A percentile compares a stretch with the other conserved stretches of the same genome.
Conservation (phyloP, 2,888 invertebrate genomes). For the Callyntrura sp. region DNA sequence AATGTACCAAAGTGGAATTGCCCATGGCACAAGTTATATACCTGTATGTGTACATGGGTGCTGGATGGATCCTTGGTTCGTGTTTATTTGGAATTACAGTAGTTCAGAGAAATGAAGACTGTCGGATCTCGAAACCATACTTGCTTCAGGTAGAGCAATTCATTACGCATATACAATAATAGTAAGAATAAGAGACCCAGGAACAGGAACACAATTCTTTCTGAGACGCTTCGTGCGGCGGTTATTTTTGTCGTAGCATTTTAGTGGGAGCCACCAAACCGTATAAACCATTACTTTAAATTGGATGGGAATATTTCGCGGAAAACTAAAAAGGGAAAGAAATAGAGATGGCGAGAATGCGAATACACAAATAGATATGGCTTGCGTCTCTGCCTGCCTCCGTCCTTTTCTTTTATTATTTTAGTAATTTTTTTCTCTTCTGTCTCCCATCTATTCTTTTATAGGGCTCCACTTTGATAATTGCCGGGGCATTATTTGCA, state of each 20-base stretch:
- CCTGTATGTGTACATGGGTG: slow-evolving; percentile 91
- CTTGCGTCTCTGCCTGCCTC: not conserved
- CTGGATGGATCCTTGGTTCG: slow-evolving; percentile 94
- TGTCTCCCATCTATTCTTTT: slow-evolving; percentile 42
- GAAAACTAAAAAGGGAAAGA: slow-evolving; percentile 1
- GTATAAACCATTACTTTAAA: slow-evolving; percentile 64
- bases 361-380: too few species aligned
- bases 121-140: slow-evolving; percentile 93
- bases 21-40: slow-evolving; percentile 63
- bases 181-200: too few species aligned
- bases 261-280: not conserved
- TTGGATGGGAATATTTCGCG: slow-evolving; percentile 58
- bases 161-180: too few species aligned
- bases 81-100: slow-evolving; percentile 92
- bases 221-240: not conserved
- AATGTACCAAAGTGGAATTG: slow-evolving; percentile 70
- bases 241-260: not conserved
- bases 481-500: slow-evolving; percentile 80
- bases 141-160: slow-evolving; percentile 87
- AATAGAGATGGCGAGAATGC: not conserved
- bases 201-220: not conserved
- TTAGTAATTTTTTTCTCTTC: not conserved
- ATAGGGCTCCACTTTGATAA: slow-evolving; percentile 78
- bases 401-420: not conserved
- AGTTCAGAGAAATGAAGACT: slow-evolving; percentile 93